Conservation (phyloP, 2,113 vertebrate genomes). For the Mionectes macconnelli region DNA sequence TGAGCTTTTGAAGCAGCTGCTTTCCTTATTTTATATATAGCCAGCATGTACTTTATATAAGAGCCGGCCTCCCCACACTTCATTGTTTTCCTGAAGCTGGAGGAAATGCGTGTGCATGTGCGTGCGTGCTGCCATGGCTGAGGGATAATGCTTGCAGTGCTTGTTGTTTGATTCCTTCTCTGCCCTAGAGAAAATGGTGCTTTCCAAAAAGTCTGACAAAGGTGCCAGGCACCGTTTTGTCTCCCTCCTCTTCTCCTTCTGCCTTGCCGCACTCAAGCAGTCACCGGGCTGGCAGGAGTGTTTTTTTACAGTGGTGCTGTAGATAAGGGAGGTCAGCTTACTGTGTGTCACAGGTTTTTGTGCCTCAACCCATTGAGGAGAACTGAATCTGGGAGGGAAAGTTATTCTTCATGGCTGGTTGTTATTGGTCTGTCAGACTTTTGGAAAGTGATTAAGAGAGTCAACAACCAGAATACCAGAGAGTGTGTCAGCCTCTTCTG, state of each 20-base stretch:
- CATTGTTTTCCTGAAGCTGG: background rate
- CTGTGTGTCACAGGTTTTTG: background rate
- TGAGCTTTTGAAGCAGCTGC: constrained; percentile 72
- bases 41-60: background rate
- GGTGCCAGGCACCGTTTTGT: background rate
- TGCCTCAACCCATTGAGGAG: rapidly evolving
- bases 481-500: background rate
- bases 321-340: background rate
- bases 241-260: background rate
- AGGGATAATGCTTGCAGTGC: background rate
- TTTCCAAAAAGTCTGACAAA: background rate
- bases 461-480: background rate
- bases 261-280: rapidly evolving
- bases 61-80: constrained; percentile 1
- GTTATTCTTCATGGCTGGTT: background rate
- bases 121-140: constrained; percentile 5
- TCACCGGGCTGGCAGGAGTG: background rate
- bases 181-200: background rate
- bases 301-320: background rate
- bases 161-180: background rate
- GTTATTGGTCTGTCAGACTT: background rate
- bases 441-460: background rate
- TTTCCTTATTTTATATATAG: constrained; percentile 72
- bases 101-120: constrained; percentile 47
- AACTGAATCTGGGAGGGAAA: background rate